These are phyloP conservation scores for Deroptyus accipitrinus DNA, from an alignment of 2,113 vertebrate genomes.

Conservation along the genomic window DNA sequence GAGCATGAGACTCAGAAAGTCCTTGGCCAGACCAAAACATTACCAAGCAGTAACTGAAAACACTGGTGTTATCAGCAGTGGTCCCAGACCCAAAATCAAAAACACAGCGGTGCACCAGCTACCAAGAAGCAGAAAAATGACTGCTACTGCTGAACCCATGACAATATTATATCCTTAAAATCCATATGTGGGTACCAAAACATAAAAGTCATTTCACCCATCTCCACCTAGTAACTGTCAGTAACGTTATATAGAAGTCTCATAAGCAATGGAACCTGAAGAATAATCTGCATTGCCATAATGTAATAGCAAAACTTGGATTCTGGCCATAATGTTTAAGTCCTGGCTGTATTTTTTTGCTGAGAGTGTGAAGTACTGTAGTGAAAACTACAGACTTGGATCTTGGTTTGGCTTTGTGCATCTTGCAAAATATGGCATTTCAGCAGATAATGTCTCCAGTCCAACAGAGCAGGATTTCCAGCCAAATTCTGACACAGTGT, in stretches of 20 bases:
- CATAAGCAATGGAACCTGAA: not conserved
- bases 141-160: no score
- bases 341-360: not conserved
- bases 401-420: not conserved
- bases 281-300: not conserved
- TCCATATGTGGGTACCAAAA: not conserved
- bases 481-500: not conserved
- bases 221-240: not conserved
- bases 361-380: not conserved
- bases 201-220: not conserved
- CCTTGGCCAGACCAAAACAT: no score
- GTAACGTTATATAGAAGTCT: not conserved
- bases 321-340: not conserved
- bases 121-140: no score
- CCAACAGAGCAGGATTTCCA: not conserved
- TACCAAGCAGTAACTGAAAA: no score
- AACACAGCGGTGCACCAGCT: no score
- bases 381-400: not conserved
- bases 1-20: no score
- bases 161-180: not conserved
- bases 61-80: no score
- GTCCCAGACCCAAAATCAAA: no score
- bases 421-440: not conserved
- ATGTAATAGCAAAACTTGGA: not conserved
- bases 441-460: not conserved